phyloP scores from a whole-genome alignment of 2,113 vertebrate genomes.

The Theristicus caerulescens region DNA sequence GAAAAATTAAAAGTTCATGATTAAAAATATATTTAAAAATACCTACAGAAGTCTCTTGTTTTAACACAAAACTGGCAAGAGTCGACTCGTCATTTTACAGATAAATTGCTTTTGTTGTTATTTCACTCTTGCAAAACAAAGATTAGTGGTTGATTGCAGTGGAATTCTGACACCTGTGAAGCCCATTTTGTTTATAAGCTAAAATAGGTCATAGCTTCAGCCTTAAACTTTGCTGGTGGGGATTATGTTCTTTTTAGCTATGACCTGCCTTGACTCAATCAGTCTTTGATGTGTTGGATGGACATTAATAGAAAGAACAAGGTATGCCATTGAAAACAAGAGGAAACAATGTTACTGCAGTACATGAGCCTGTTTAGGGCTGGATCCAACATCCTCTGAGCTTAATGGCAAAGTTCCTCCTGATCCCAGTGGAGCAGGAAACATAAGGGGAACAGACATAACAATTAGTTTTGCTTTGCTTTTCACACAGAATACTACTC shows the following conservation, averaged over 20 bases:
- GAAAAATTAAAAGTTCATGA: conserved; percentile 50
- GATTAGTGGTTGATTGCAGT: not conserved
- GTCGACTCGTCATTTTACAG: not conserved
- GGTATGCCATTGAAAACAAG: conserved; percentile 10
- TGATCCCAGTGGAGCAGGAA: conserved; percentile 9
- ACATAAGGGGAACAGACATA: not conserved
- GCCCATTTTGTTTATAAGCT: conserved; percentile 29
- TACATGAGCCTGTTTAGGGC: not conserved
- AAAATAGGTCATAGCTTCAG: not conserved
- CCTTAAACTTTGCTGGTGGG: not conserved
- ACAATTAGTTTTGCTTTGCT: not conserved
- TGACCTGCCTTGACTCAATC: not conserved
- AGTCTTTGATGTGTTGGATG: conserved; percentile 2
- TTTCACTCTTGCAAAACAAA: conserved; percentile 35
- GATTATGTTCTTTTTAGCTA: not conserved
- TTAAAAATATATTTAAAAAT: not conserved
- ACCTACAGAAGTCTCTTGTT: not conserved
- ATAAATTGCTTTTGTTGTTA: conserved; percentile 11
- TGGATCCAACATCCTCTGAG: not conserved
- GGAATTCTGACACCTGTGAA: conserved; percentile 61
- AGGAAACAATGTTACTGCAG: not conserved
- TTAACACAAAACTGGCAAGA: conserved; percentile 22
- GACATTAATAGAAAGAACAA: not conserved
- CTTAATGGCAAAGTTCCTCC: not conserved
- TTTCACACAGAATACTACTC: not conserved